phyloP scores from a whole-genome alignment of 30 jellyfish, hydroid and myxozoan genomes.

The Clytia hemisphaerica region DNA sequence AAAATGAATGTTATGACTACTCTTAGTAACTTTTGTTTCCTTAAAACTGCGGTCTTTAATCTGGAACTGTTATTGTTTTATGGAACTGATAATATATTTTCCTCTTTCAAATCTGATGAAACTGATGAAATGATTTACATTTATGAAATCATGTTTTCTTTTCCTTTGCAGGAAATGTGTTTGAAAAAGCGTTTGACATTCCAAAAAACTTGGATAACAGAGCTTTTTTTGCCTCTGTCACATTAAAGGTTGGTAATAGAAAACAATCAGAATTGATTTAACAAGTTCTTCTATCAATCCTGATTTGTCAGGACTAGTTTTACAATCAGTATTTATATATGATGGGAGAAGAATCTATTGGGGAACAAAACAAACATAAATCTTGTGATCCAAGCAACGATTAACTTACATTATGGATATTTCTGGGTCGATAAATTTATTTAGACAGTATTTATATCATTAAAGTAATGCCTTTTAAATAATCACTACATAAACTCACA shows the following conservation, averaged over 20 bases:
- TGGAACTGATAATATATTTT: background rate
- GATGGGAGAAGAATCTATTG: too few relatives aligned
- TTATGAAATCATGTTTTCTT: background rate
- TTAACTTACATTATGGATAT: too few relatives aligned
- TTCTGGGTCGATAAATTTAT: too few relatives aligned
- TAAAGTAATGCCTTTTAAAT: too few relatives aligned
- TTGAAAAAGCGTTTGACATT: constrained; percentile 84
- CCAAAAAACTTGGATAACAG: constrained; percentile 57
- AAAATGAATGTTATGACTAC: background rate
- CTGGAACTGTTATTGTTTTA: background rate
- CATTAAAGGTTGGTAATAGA: constrained; percentile 66
- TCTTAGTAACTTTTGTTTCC: background rate
- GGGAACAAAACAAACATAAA: too few relatives aligned
- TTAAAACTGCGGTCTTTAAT: background rate
- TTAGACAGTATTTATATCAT: too few relatives aligned
- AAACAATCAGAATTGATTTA: background rate
- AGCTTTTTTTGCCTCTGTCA: constrained; percentile 92
- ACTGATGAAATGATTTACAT: background rate
- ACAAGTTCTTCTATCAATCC: too few relatives aligned
- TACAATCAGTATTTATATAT: too few relatives aligned
- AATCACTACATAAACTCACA: background rate
- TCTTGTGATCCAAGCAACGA: too few relatives aligned
- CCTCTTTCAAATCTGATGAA: background rate
- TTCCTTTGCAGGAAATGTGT: constrained; percentile 46
- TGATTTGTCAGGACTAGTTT: too few relatives aligned